Conservation (phyloP, 2,797 vertebrate species). For the Falco columbarius region DNA sequence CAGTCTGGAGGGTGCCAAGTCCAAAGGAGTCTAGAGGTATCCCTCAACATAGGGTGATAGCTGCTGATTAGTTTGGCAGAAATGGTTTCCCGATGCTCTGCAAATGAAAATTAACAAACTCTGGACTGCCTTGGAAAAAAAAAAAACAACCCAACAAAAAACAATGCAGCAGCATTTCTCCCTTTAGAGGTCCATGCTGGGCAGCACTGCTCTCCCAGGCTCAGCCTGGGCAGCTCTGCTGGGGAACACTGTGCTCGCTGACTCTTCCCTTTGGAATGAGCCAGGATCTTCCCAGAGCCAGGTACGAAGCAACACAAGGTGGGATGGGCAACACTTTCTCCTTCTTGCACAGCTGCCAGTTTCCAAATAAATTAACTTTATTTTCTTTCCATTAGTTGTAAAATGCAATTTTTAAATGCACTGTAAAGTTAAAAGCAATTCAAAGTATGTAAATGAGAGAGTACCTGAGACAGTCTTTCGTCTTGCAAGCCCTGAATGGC, state of each 20-base stretch:
- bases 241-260: not conserved
- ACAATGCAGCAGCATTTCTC: not conserved
- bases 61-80: conserved; percentile 61
- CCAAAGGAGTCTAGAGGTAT: conserved; percentile 56
- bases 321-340: not conserved
- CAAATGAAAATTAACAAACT: conserved; percentile 50
- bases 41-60: conserved; percentile 44
- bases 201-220: not conserved
- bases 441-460: not conserved
- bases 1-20: conserved; percentile 42
- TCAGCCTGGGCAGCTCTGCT: not conserved
- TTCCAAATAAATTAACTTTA: not conserved
- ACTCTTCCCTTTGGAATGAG: conserved; percentile 33
- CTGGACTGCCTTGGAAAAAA: not conserved
- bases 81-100: conserved; percentile 52
- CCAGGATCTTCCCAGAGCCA: conserved; percentile 27
- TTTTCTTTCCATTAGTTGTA: not conserved
- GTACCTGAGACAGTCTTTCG: not conserved
- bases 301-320: not conserved
- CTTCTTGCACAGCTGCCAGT: not conserved
- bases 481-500: not conserved
- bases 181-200: not conserved
- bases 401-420: conserved; percentile 40
- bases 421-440: conserved; percentile 14
- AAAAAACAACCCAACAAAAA: not conserved